Evolutionary conservation across 2,113 vertebrate species (phyloP), one percentile per base, ranked within the genome.

Genomic region (Verasper variegatus): DNA sequence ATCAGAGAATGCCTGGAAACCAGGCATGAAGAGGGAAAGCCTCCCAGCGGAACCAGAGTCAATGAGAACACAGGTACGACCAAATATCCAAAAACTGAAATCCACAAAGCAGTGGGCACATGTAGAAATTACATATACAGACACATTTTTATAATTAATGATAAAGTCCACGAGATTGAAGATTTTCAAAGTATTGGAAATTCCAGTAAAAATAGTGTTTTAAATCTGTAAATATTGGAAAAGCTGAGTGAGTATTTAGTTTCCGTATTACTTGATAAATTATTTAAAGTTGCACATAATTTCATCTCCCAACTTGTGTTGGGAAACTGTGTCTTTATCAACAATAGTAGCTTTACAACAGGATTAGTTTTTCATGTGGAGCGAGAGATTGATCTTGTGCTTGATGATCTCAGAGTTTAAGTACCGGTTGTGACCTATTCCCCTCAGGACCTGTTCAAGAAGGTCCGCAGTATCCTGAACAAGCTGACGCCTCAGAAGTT

Each of bases 401-500:
- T 31, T 6, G 17, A 55, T 58, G 17, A 24, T 1, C 15, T 26
- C 1, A 21, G 26, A 49, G 42, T 64, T 74, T 26, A 26, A 42
- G 17, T 26, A 3, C 15, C 24, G 66, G 17, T 76, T 26, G 5
- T 45, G 3, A 47, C 17, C 40, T 2, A 5, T 10, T 75, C 20
- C 64, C 45, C 20, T 5, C 82, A 99, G 98, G 98, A 98, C 8
- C 95, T 99, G 82, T 98, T 99, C 93, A 96, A 95, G 78, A 98
- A 97, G 89, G 98, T 99, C 26, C 96, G 98, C 58, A 98, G 98
- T 94, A 98, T 99, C 93, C 91, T 99, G 86, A 99, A 99, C 94
- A 99, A 99, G 89, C 90, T 99, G 88, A 99, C 98, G 0, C 98
- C 98, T 1, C 97, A 99, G 92, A 99, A 98, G 96, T 99, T 99